Conservation (phyloP, 2,888 invertebrate species). For the Xanthorhoe designata region DNA sequence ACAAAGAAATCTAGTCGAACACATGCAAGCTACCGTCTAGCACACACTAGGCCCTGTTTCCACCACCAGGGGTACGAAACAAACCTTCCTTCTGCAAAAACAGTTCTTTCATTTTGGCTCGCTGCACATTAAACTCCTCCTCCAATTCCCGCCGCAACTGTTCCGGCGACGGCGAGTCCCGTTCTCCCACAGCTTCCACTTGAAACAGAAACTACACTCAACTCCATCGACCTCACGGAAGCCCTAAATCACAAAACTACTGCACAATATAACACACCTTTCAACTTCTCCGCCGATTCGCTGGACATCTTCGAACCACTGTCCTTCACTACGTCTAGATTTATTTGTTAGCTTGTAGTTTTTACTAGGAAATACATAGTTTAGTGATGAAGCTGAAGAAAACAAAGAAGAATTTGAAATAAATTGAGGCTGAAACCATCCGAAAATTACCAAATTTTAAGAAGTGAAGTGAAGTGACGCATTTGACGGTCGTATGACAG, state of each 20-base stretch:
- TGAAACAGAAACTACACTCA: slow-evolving; percentile 80
- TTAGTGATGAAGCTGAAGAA: slow-evolving; percentile 20
- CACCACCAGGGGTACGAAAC: slow-evolving; percentile 51
- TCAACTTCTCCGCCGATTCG: slow-evolving; percentile 61
- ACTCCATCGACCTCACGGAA: slow-evolving; percentile 62
- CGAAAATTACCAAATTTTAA: not conserved
- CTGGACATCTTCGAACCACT: slow-evolving; percentile 61
- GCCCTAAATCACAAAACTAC: slow-evolving; percentile 51
- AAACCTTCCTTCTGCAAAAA: slow-evolving; percentile 97
- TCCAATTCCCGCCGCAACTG: slow-evolving; percentile 85
- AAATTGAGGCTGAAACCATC: slow-evolving; percentile 24
- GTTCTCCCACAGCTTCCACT: slow-evolving; percentile 65
- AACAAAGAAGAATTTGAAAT: slow-evolving; percentile 19
- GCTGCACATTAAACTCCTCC: slow-evolving; percentile 95
- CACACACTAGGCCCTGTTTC: slow-evolving; percentile 43
- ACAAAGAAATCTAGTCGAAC: slow-evolving; percentile 31
- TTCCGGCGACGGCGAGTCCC: slow-evolving; percentile 59
- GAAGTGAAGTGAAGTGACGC: slow-evolving; percentile 10
- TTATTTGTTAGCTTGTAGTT: slow-evolving; percentile 19
- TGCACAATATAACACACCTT: slow-evolving; percentile 72
- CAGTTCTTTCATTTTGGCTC: slow-evolving; percentile 96
- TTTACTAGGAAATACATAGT: slow-evolving; percentile 46
- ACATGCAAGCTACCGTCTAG: slow-evolving; percentile 43
- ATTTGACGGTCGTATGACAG: not conserved
- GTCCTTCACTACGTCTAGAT: slow-evolving; percentile 25